Percentiles rank a stretch among this genome's conserved stretches.
These are phyloP conservation scores for Cerceris ruficornis DNA, from an alignment of 2,888 invertebrate species.

Conservation along the genomic window DNA sequence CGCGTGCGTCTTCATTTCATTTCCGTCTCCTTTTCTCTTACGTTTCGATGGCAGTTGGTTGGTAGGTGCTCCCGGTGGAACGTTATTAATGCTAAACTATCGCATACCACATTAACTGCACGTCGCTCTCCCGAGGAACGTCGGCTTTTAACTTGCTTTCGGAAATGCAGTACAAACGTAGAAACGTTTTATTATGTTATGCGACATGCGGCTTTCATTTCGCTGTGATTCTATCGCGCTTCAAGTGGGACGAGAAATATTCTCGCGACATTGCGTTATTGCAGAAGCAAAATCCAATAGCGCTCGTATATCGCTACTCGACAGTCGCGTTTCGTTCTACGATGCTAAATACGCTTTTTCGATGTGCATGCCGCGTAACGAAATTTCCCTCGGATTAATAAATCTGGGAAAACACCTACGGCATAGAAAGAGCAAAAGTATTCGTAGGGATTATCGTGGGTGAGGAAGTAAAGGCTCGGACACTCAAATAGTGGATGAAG, in stretches of 20 bases:
- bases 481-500: no score
- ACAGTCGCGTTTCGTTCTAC: conserved; percentile 26
- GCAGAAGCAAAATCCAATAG: conserved; percentile 49
- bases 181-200: conserved; percentile 23
- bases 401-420: no score
- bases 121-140: neutral
- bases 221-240: conserved; percentile 40
- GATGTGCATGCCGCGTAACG: conserved; percentile 1
- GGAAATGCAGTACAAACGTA: conserved; percentile 8
- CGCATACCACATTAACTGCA: neutral
- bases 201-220: conserved; percentile 39
- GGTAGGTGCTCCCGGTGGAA: no score
- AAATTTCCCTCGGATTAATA: conserved; percentile 23
- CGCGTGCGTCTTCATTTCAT: no score
- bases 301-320: conserved; percentile 45
- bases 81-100: neutral
- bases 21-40: no score
- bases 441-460: no score
- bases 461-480: no score
- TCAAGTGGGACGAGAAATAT: conserved; percentile 46
- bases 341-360: conserved; percentile 31
- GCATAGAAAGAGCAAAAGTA: no score
- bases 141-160: neutral
- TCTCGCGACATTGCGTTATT: conserved; percentile 51
- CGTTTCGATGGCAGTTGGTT: no score